Percentiles rank a stretch among this genome's conserved stretches.
These are phyloP conservation scores for Campaea margaritaria DNA, from an alignment of 2,888 invertebrate genomes.

Conservation along the genomic window DNA sequence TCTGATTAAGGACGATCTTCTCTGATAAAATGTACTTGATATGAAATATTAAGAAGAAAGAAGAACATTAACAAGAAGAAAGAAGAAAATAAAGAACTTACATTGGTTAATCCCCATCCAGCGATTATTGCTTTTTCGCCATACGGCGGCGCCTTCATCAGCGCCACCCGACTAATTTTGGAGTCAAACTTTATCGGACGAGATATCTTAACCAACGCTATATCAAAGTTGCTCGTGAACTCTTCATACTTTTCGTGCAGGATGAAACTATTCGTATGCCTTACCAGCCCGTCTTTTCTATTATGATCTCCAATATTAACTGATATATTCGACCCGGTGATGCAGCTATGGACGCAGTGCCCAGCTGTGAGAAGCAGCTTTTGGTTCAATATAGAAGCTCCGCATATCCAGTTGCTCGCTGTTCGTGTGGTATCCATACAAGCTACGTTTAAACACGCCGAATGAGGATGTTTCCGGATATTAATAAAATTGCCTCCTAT, in stretches of 20 bases:
- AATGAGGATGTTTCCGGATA: constrained; percentile 43
- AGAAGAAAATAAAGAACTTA: constrained; percentile 40
- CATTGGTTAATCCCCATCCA: constrained; percentile 49
- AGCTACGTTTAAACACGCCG: constrained; percentile 37
- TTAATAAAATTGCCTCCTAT: constrained; percentile 39
- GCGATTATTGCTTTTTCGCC: constrained; percentile 35
- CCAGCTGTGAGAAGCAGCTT: constrained; percentile 52
- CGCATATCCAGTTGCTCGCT: constrained; percentile 43
- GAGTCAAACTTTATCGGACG: constrained; percentile 25
- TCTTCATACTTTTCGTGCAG: constrained; percentile 31
- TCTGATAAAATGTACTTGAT: no score
- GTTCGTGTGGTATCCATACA: constrained; percentile 11
- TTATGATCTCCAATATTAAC: constrained; percentile 35
- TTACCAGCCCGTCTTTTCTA: constrained; percentile 8
- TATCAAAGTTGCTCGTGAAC: constrained; percentile 11
- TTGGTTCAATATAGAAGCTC: constrained; percentile 55
- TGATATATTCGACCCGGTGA: rapidly evolving
- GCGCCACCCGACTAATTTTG: constrained; percentile 37
- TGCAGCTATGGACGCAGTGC: constrained; percentile 46
- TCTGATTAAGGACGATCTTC: no score
- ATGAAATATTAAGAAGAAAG: no score
- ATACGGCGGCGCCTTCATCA: constrained; percentile 41
- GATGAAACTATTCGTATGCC: constrained; percentile 2
- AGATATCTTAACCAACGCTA: constrained; percentile 39
- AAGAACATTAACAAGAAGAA: no score